Base-by-base conservation (phyloP, 2,113 vertebrate genomes). In the Hippocampus abdominalis region DNA sequence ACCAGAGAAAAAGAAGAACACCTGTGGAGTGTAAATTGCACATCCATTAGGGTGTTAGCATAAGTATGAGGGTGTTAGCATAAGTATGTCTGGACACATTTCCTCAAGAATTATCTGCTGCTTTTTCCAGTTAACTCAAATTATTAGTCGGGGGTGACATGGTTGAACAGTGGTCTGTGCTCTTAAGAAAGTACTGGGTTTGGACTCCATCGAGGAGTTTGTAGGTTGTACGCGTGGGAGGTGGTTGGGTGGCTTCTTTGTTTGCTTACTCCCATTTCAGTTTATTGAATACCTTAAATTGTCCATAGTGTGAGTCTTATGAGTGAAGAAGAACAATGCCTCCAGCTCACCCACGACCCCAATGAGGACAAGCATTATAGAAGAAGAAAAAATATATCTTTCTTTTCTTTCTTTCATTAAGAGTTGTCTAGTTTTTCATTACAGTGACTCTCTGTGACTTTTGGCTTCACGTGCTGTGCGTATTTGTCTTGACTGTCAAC, bases 401-500 rank as follows among this genome's bases (percentile, higher is more conserved):
- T 6, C 32, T 12, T 12, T 56, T 15, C 56, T 59, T 16, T 29
- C 4, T 15, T 29, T 59, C 4, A 23, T 56, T 11, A 25, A 23
- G 1, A 54, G 9, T 13, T 59, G 53, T 46, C 8, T 27, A 51
- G 53, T 40, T 7, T 49, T 73, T 76, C 69, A 27, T 16, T 8
- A 66, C 23, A 59, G 64, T 77, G 53, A 23, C 25, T 2, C 39
- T 36, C 42, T 63, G 39, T 68, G 65, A 61, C 73, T 67, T 79
- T 64, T 74, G 51, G 72, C 69, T 62, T 66, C 7, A 40, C n/a
- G 27, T 12, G 20, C 5, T 65, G 63, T 75, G 49, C 59, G 72
- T 76, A 69, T 82, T 70, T 61, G 53, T 78, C 61, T 74, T 39
- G 44, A 42, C 48, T 60, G 57, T 72, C 60, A 53, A 62, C 66